Conservation (phyloP, 1,140 invertebrate genomes). For the Pogonomyrmex barbatus region DNA sequence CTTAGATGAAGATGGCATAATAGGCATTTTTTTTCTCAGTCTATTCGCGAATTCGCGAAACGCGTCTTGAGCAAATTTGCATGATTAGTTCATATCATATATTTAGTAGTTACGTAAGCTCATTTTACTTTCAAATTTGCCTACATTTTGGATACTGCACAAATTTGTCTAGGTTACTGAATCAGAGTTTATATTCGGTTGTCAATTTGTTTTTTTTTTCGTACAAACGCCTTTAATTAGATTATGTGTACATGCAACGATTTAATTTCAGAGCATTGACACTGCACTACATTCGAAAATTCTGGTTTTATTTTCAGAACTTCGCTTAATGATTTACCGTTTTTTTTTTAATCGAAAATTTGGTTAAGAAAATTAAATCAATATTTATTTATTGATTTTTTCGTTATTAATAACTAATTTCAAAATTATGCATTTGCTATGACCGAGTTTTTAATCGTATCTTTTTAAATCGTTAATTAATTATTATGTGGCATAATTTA, state of each 20-base stretch:
- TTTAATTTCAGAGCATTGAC: neutral
- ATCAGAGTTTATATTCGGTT: neutral
- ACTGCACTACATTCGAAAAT: neutral
- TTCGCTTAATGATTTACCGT: neutral
- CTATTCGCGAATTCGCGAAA: neutral
- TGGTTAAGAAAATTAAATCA: neutral
- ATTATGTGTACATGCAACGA: too few species aligned
- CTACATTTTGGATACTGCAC: slow-evolving; percentile 22
- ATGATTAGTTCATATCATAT: neutral
- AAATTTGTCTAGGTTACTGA: neutral
- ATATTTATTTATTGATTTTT: neutral
- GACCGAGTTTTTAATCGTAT: neutral
- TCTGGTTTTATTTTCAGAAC: neutral
- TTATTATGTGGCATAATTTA: neutral
- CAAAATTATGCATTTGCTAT: neutral
- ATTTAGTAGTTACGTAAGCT: slow-evolving; percentile 23
- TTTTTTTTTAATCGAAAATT: neutral
- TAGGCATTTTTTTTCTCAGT: neutral
- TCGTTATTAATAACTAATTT: neutral
- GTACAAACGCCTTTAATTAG: neutral
- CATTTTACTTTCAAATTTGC: slow-evolving; percentile 46
- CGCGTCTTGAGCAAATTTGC: neutral
- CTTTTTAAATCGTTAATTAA: neutral
- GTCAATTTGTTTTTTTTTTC: slow-evolving; percentile 4
- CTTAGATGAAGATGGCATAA: neutral